Conservation (phyloP, 2,797 vertebrate genomes). For the Pangasius djambal region DNA sequence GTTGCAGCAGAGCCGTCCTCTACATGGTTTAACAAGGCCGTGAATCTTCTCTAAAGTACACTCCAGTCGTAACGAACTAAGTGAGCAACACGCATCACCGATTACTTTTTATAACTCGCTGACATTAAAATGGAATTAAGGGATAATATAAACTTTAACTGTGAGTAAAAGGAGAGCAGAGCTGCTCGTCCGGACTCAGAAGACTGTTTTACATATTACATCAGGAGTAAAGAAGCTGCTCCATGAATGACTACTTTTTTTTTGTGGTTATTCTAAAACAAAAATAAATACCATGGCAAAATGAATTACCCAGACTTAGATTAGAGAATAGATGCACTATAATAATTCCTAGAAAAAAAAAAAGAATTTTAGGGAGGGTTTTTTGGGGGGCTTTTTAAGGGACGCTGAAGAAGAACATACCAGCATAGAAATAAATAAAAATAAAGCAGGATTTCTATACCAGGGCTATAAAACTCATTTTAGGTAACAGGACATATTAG, state of each 20-base stretch:
- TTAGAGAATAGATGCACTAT: not conserved
- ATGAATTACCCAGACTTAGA: not conserved
- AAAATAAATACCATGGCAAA: not conserved
- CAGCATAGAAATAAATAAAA: not conserved
- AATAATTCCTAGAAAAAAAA: not conserved
- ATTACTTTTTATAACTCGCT: conserved; percentile 48
- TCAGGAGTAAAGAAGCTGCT: not conserved
- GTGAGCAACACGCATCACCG: conserved; percentile 29
- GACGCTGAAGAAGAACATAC: not conserved
- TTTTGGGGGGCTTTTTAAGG: too few species aligned
- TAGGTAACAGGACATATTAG: not conserved
- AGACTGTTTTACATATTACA: not conserved
- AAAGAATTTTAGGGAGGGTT: too few species aligned
- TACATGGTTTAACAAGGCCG: conserved; percentile 54
- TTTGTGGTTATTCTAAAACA: not conserved
- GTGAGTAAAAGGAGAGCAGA: conserved; percentile 46
- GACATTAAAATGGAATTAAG: conserved; percentile 57
- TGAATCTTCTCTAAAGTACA: conserved; percentile 53
- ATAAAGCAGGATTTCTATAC: not conserved
- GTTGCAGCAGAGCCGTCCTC: conserved; percentile 55
- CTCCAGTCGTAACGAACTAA: conserved; percentile 42
- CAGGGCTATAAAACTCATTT: not conserved
- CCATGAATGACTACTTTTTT: not conserved
- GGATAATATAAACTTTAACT: conserved; percentile 52
- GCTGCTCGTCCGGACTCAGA: conserved; percentile 30